Evolutionary conservation across 2,797 vertebrate species (phyloP).

Genomic region (Pipistrellus pipistrellus): DNA sequence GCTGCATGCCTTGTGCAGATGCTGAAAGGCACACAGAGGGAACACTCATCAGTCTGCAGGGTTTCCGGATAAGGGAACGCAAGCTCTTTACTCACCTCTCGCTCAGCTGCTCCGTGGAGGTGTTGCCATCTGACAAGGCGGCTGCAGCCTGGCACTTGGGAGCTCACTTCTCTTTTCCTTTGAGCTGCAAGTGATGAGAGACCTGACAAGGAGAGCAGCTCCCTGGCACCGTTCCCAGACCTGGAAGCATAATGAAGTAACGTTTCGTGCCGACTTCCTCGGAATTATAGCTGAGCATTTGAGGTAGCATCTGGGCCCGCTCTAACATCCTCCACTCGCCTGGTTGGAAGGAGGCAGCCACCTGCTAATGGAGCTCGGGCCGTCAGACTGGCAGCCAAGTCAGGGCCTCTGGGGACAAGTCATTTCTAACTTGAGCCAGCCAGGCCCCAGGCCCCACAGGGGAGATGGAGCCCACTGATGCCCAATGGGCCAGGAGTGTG

Average conservation of each 20-base stretch:
- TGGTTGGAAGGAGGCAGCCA: constrained; percentile 3
- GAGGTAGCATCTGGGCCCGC: constrained; percentile 42
- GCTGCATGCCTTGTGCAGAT: not conserved
- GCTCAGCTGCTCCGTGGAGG: constrained; percentile 65
- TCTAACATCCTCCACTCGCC: constrained; percentile 40
- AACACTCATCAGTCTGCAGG: not conserved
- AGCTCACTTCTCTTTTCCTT: constrained; percentile 74
- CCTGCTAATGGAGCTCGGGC: constrained; percentile 18
- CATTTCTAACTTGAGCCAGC: not conserved
- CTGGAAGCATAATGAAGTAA: constrained; percentile 77
- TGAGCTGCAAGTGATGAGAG: constrained; percentile 75
- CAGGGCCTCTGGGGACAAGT: not conserved
- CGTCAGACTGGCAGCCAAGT: not conserved
- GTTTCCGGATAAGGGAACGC: not conserved
- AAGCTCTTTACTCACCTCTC: constrained; percentile 28
- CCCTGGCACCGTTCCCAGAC: constrained; percentile 79
- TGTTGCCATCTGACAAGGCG: constrained; percentile 68
- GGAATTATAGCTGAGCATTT: constrained; percentile 66
- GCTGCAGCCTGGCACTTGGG: constrained; percentile 62
- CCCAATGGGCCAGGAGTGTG: not conserved
- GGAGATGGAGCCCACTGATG: not conserved
- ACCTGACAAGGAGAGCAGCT: constrained; percentile 75
- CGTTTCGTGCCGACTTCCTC: constrained; percentile 69
- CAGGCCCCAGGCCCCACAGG: not conserved
- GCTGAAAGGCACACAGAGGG: not conserved